phyloP scores from a whole-genome alignment of 2,888 invertebrate species.

The Cephus nigrinus region DNA sequence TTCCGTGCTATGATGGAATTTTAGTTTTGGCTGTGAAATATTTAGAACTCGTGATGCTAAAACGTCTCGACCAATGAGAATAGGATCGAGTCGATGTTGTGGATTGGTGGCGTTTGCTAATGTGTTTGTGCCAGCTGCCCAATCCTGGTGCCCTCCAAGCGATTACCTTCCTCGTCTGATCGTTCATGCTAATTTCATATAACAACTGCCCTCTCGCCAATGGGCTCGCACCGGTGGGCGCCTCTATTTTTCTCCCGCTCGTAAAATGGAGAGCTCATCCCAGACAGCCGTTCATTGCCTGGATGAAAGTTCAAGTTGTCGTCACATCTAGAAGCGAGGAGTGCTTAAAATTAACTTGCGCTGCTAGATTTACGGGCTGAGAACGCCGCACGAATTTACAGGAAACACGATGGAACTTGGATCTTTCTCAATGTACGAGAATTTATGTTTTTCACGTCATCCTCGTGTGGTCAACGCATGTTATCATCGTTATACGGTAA shows the following conservation, averaged over 20 bases:
- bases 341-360: conserved; percentile 42
- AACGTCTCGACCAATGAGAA: conserved; percentile 48
- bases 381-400: too few species aligned
- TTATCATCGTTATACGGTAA: too few species aligned
- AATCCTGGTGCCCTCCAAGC: conserved; percentile 58
- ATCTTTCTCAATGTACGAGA: too few species aligned
- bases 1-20: too few species aligned
- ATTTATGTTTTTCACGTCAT: too few species aligned
- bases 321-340: conserved; percentile 37
- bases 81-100: conserved; percentile 37
- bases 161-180: conserved; percentile 59
- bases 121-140: conserved; percentile 41
- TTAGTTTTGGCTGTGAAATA: too few species aligned
- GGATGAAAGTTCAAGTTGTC: conserved; percentile 31
- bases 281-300: neutral
- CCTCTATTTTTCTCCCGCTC: conserved; percentile 33
- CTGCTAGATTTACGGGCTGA: neutral
- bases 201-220: conserved; percentile 65
- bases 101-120: conserved; percentile 49
- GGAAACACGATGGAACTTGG: too few species aligned
- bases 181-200: conserved; percentile 66
- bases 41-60: too few species aligned
- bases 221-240: conserved; percentile 40
- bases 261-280: conserved; percentile 47
- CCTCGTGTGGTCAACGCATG: too few species aligned